These are phyloP conservation scores for Tadarida brasiliensis DNA, from an alignment of 2,797 vertebrate genomes.

Conservation along the genomic window DNA sequence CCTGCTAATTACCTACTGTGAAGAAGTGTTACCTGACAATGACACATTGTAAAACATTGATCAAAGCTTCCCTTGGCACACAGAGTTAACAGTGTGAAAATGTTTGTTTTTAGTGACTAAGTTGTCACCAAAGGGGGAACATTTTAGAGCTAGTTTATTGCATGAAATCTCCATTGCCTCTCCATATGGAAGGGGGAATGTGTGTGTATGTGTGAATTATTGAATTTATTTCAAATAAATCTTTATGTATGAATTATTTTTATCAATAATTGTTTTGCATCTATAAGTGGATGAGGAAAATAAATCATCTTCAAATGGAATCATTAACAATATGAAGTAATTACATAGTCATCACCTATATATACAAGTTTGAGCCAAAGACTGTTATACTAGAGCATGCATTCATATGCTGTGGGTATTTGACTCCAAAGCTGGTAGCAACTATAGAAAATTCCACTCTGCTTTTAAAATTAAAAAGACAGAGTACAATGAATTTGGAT, in stretches of 20 bases:
- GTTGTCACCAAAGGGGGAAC: background rate
- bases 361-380: background rate
- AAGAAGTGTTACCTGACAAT: slow-evolving; percentile 84
- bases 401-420: background rate
- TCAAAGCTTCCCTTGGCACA: slow-evolving; percentile 70
- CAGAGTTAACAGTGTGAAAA: slow-evolving; percentile 71
- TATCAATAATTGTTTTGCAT: background rate
- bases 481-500: background rate
- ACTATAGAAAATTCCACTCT: background rate
- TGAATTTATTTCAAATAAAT: too few species aligned
- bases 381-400: background rate
- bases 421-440: background rate
- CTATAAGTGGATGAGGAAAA: background rate
- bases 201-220: background rate
- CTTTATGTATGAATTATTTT: background rate
- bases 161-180: background rate
- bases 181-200: background rate
- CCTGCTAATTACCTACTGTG: slow-evolving; percentile 87
- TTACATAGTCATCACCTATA: background rate
- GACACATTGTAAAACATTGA: slow-evolving; percentile 86
- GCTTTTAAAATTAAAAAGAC: background rate
- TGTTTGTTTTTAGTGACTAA: slow-evolving; percentile 74
- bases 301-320: background rate
- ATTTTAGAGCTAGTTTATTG: background rate
- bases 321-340: background rate